Evolutionary conservation across 2,797 vertebrate species (phyloP).

Genomic region (Heterohyrax brucei): DNA sequence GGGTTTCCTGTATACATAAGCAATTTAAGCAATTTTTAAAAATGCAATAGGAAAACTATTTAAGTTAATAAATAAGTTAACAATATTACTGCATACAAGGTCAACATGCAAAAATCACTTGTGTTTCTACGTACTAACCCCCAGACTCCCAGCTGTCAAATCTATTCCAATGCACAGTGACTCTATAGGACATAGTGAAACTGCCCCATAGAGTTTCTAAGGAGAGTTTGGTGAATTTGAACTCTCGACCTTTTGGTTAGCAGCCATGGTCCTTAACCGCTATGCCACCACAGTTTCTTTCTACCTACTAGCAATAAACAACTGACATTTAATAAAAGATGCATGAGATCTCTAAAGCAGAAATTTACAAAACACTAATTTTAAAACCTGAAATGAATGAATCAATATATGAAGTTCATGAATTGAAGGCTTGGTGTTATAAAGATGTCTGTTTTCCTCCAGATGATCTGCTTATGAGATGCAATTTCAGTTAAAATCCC

Average conservation of each 20-base stretch:
- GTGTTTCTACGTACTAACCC: neutral
- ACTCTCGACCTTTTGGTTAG: no score
- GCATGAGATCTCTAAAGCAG: neutral
- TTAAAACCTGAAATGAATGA: slow-evolving; percentile 20
- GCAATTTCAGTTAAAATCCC: neutral
- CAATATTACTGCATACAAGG: neutral
- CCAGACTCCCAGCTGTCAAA: no score
- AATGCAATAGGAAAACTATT: slow-evolving; percentile 65
- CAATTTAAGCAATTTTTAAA: neutral
- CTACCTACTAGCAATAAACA: no score
- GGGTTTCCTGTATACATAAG: no score
- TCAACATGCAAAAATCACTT: neutral
- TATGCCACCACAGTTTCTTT: no score
- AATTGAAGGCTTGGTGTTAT: slow-evolving; percentile 38
- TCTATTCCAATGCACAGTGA: no score
- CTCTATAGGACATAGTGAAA: no score
- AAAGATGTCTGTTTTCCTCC: slow-evolving; percentile 21
- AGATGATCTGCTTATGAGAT: slow-evolving; percentile 30
- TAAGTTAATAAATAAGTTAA: slow-evolving; percentile 67
- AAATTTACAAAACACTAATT: neutral
- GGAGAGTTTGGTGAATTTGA: no score
- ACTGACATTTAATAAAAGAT: slow-evolving; percentile 27
- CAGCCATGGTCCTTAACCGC: no score
- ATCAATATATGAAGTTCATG: neutral
- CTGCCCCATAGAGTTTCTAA: no score